Base-by-base conservation (phyloP, 2,113 vertebrate species). In the Hirundichthys speculiger region DNA sequence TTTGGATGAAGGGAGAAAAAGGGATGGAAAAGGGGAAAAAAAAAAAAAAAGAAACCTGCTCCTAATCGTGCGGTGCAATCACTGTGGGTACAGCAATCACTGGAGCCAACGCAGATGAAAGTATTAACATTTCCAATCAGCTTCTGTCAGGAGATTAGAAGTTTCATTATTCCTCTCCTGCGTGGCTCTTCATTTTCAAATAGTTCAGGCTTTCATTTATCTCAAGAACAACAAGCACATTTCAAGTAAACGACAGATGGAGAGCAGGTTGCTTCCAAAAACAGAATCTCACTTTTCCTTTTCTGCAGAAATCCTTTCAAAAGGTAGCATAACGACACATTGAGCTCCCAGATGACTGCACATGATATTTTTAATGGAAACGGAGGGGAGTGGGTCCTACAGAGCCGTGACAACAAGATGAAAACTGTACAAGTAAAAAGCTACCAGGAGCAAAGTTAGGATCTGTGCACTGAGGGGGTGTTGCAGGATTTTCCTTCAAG, bases 341-440 rank as follows among this genome's bases (percentile, higher is more conserved):
- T 3, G 13, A 34, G 10, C 27, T 62, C 21, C n/a, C 12, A 24
- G 42, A 38, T 30, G 11, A 54, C 16, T 1, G 16, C 20, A 30
- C 7, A 0, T 21, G n/a, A 50, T 34, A 58, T 25, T 38, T 18
- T 34, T 18, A 14, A 24, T 18, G 39, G 57, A 20, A 13, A 16
- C 50, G 20, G 14, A 21, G 0, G 30, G 10, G 18, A 66, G 40
- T 13, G 11, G n/a, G n/a, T n/a, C n/a, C 18, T 45, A 0, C 2
- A 64, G 38, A 45, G 19, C 20, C 40, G 57, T 30, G 53, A 63
- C 1, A 63, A 63, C 16, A 69, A 59, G 40, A 55, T 49, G 47
- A 41, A 47, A 34, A 34, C 30, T 7, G 6, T 10, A 34, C 11
- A 34, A 34, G 6, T 34, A 10, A 34, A 34, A 34, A 34, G 6